Conservation (phyloP, 2,888 invertebrate genomes). For the Ophion ellenae region DNA sequence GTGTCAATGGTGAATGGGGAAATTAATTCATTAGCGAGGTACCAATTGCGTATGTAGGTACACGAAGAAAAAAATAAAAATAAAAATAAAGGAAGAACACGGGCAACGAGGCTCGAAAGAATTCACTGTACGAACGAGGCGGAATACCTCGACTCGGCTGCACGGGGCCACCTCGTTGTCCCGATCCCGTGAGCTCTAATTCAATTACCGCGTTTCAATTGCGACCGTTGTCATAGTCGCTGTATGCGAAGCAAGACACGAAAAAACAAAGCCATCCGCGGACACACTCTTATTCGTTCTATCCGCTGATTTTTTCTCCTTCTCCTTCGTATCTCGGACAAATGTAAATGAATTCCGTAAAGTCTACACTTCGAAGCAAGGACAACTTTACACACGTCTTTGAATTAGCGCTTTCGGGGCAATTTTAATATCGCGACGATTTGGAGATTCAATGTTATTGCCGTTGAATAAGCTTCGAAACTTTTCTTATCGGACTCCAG, state of each 20-base stretch:
- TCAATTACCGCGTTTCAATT: slow-evolving; percentile 71
- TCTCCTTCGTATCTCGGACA: background rate
- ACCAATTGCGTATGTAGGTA: slow-evolving; percentile 37
- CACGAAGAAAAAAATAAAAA: slow-evolving; percentile 28
- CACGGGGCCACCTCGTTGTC: slow-evolving; percentile 28
- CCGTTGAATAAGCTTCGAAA: too few relatives aligned
- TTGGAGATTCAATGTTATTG: too few relatives aligned
- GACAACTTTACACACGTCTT: too few relatives aligned
- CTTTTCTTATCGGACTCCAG: too few relatives aligned
- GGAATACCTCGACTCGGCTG: slow-evolving; percentile 22
- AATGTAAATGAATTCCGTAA: background rate
- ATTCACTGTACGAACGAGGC: slow-evolving; percentile 13
- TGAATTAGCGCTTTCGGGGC: too few relatives aligned
- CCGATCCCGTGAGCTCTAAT: slow-evolving; percentile 67
- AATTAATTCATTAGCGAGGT: slow-evolving; percentile 53
- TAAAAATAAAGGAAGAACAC: slow-evolving; percentile 11
- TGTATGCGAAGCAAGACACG: slow-evolving; percentile 39
- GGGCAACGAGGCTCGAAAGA: slow-evolving; percentile 5
- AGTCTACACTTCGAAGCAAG: too few relatives aligned
- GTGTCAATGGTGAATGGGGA: slow-evolving; percentile 50
- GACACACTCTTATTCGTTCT: slow-evolving; percentile 18
- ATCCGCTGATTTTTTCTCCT: background rate
- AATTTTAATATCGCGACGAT: too few relatives aligned
- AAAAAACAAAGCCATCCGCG: slow-evolving; percentile 29
- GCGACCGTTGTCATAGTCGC: slow-evolving; percentile 23